Percentiles rank a stretch among this genome's conserved stretches.
phyloP scores from a whole-genome alignment of 2,113 vertebrate species.

The Sclerurus mexicanus region DNA sequence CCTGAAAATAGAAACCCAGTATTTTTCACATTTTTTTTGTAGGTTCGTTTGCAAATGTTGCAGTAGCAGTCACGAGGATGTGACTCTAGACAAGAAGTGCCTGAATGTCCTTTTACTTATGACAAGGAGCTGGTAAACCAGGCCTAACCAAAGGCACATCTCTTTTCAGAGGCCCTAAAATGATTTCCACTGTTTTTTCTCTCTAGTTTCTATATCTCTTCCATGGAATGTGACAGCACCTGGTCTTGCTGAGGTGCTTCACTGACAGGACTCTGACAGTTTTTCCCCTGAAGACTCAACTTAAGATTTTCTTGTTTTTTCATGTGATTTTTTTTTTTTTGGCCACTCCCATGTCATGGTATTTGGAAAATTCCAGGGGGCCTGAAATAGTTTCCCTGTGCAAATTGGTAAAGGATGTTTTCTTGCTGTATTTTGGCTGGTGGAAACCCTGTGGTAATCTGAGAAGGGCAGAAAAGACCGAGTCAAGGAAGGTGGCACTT shows the following conservation, averaged over 20 bases:
- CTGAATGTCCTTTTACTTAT: neutral
- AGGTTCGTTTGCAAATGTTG: neutral
- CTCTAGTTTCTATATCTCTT: neutral
- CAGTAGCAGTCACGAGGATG: neutral
- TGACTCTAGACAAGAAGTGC: neutral
- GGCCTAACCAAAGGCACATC: accelerated
- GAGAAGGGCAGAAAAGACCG: slow-evolving; percentile 41
- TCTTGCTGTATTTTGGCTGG: neutral
- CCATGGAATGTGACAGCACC: neutral
- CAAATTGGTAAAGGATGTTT: neutral
- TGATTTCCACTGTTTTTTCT: neutral
- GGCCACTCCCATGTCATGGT: neutral
- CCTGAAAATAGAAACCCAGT: neutral
- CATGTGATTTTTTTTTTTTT: accelerated
- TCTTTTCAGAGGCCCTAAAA: neutral
- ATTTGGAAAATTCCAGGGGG: neutral
- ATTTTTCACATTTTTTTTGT: neutral
- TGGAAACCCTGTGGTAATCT: slow-evolving; percentile 5
- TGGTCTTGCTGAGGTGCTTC: neutral
- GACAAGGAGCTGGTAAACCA: neutral
- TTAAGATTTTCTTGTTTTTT: neutral
- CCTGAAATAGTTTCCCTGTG: neutral
- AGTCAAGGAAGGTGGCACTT: slow-evolving; percentile 40
- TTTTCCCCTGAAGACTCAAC: neutral
- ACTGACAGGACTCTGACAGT: neutral